Evolutionary conservation across 2,888 invertebrate species (phyloP).

Genomic region (Conops quadrifasciatus): DNA sequence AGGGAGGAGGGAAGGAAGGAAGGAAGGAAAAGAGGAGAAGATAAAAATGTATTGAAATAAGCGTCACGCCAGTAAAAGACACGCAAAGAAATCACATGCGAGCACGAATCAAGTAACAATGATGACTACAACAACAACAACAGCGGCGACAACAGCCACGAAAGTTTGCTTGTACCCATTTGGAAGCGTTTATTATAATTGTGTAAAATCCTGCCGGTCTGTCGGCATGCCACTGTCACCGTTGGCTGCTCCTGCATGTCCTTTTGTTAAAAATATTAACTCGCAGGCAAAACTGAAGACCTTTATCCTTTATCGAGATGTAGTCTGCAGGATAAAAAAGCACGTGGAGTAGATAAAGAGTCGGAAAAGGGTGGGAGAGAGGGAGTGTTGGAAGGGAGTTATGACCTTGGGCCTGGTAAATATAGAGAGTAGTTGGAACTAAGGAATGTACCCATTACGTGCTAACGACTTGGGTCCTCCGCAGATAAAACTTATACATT

Average conservation of each 20-base stretch:
- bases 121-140: constrained; percentile 26
- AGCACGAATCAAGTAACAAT: constrained; percentile 47
- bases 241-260: constrained; percentile 8
- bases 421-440: no score
- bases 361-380: no score
- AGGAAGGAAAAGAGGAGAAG: neutral
- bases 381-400: no score
- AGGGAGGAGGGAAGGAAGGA: neutral
- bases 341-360: no score
- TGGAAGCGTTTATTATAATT: constrained; percentile 36
- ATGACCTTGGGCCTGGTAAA: no score
- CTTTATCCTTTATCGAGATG: no score
- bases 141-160: neutral
- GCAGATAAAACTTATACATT: no score
- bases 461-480: no score
- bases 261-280: constrained; percentile 30
- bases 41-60: constrained; percentile 19
- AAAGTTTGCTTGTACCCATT: constrained; percentile 25
- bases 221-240: neutral
- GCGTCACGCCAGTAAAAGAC: constrained; percentile 44
- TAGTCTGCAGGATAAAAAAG: no score
- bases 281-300: constrained; percentile 23
- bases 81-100: constrained; percentile 60
- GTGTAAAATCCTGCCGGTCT: constrained; percentile 35
- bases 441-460: no score